Percentiles rank a stretch among this genome's conserved stretches.
Conservation (phyloP, 2,888 invertebrate species). For the Lampropteryx suffumata region DNA sequence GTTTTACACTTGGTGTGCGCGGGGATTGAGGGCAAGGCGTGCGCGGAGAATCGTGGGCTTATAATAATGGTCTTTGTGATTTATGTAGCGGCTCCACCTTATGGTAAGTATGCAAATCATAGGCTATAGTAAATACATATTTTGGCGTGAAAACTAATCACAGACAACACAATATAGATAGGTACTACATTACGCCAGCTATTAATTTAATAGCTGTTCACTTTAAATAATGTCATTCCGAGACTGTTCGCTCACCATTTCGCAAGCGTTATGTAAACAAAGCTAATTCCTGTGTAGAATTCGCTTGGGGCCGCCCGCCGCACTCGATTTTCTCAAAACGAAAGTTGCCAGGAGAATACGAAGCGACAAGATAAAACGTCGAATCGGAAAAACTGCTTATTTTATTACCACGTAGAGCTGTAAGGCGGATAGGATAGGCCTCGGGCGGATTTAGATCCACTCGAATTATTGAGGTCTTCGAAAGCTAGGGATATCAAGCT, state of each 20-base stretch:
- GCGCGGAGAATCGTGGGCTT: constrained; percentile 21
- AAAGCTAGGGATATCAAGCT: constrained; percentile 35
- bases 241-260: constrained; percentile 22
- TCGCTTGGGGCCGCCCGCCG: constrained; percentile 52
- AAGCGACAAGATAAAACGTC: constrained; percentile 72
- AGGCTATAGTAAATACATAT: background rate
- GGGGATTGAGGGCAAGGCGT: constrained; percentile 23
- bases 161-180: too few species aligned
- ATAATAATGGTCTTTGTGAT: constrained; percentile 33
- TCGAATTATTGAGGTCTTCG: constrained; percentile 41
- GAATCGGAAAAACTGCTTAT: constrained; percentile 80
- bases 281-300: constrained; percentile 54
- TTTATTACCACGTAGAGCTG: constrained; percentile 68
- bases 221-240: constrained; percentile 13
- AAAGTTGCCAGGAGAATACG: constrained; percentile 65
- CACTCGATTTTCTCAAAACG: constrained; percentile 61
- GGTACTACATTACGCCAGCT: background rate
- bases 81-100: constrained; percentile 31
- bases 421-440: constrained; percentile 63
- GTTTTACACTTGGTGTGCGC: constrained; percentile 29
- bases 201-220: background rate
- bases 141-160: too few species aligned
- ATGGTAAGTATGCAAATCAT: constrained; percentile 28
- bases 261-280: constrained; percentile 38
- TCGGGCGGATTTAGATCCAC: constrained; percentile 51